A percentile compares a stretch with the other conserved stretches of the same genome.
Conservation (phyloP, 2,888 invertebrate genomes). For the Cosmia trapezina region DNA sequence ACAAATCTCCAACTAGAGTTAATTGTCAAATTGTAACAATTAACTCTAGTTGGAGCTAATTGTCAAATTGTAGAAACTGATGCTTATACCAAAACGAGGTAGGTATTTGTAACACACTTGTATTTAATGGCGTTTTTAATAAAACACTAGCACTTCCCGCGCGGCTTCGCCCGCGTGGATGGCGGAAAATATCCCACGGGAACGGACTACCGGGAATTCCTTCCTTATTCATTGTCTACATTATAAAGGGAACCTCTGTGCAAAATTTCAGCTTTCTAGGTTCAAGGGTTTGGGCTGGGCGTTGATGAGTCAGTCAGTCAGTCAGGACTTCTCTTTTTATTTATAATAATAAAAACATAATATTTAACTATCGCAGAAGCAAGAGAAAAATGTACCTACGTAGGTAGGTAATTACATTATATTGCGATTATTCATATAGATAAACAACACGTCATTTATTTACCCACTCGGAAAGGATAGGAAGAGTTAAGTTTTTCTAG, state of each 20-base stretch:
- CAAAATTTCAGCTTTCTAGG: no score
- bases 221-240: no score
- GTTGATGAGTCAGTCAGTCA: no score
- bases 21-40: background rate
- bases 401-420: background rate
- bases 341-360: no score
- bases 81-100: background rate
- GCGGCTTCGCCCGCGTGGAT: no score
- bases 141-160: no score
- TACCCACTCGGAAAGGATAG: constrained; percentile 3
- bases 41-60: background rate
- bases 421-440: background rate
- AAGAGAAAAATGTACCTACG: background rate
- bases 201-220: no score
- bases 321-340: no score
- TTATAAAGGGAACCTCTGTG: no score
- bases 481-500: background rate
- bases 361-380: background rate
- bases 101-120: background rate
- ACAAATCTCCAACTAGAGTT: background rate
- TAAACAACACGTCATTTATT: constrained; percentile 12
- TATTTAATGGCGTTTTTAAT: no score
- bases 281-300: no score
- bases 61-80: background rate
- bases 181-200: no score